Percentiles rank a stretch among this genome's conserved stretches.
Conservation (phyloP, 2,888 invertebrate species). For the Chesias legatella region DNA sequence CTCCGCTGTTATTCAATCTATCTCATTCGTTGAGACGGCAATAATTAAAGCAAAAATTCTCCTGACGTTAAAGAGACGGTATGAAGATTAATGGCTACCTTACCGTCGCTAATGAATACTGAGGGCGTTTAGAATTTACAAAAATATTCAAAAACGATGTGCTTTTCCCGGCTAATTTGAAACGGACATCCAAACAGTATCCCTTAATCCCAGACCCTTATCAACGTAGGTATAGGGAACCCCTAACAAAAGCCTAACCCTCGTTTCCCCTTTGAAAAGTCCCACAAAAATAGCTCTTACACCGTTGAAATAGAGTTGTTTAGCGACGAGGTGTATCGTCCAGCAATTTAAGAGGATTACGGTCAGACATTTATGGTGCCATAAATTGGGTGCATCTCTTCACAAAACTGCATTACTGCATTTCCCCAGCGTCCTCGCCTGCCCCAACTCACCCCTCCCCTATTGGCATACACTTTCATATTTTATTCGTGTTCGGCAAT, state of each 20-base stretch:
- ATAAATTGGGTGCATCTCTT: slow-evolving; percentile 49
- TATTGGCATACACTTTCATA: slow-evolving; percentile 16
- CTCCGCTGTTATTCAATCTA: too few relatives aligned
- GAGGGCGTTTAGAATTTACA: too few relatives aligned
- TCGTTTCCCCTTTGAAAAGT: slow-evolving; percentile 4
- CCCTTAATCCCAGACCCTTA: slow-evolving; percentile 10
- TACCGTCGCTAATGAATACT: too few relatives aligned
- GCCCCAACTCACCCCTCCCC: slow-evolving; percentile 2
- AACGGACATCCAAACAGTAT: slow-evolving; percentile 5
- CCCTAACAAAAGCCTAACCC: slow-evolving; percentile 1
- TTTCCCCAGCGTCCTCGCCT: slow-evolving; percentile 14
- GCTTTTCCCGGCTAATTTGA: slow-evolving; percentile 1
- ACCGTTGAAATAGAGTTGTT: slow-evolving; percentile 3
- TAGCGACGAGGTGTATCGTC: slow-evolving; percentile 9
- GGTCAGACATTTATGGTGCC: slow-evolving; percentile 49
- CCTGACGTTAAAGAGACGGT: too few relatives aligned
- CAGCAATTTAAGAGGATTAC: slow-evolving; percentile 52
- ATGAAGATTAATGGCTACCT: too few relatives aligned
- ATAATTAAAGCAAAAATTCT: too few relatives aligned
- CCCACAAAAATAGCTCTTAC: slow-evolving; percentile 7
- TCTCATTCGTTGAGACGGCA: too few relatives aligned
- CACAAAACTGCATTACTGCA: slow-evolving; percentile 22
- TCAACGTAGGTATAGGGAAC: slow-evolving; percentile 1
- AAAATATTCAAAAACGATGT: too few relatives aligned
- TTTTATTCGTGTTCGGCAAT: slow-evolving; percentile 15